Evolutionary conservation across 2,888 invertebrate species (phyloP), one percentile per base, ranked within the genome.

Genomic region (Magallana nippona): DNA sequence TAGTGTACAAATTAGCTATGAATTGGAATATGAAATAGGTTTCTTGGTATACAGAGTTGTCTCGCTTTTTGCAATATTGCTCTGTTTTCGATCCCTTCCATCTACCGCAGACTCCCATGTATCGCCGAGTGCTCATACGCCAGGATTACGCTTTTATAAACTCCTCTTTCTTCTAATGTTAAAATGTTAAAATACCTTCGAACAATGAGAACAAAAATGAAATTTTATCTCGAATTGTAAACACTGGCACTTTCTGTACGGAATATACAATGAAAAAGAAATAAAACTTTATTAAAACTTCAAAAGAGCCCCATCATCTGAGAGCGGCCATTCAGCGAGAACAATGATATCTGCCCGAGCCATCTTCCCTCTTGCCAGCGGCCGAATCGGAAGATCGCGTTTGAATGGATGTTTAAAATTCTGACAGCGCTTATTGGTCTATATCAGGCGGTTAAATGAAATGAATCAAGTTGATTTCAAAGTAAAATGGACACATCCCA

Each of bases 381-480:
- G 82, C 60, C 63, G 55, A 71, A 27, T 44, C 71, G 82, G 63
- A 63, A 82, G 63, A 82, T 10, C 60, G 55, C 55, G 10, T 55
- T 27, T 82, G 62, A 60, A 71, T 55, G 27, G 60, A 71, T 55
- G 62, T 63, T 82, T 82, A 82, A 82, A 82, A 82, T 71, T 60
- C 60, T 60, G 55, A 56, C 57, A 44, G 55, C 60, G 55, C 56
- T 58, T 60, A 27, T 82, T 82, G 32, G 82, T n/a, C 63, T 56
- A 82, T 71, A 82, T 82, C 82, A 82, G 62, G 19, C 27, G 60
- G 82, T 82, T 82, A 63, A 82, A 82, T 82, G 82, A 82, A 82
- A 82, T 82, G 82, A 82, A 82, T 82, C 82, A 82, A 82, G 82
- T 71, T 55, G 57, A 82, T 82, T 82, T 82, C 82, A 60, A 82